Evolutionary conservation across 2,113 vertebrate genomes (phyloP), one percentile per base, ranked within the genome.

Genomic region (Periophthalmodon schlosseri): DNA sequence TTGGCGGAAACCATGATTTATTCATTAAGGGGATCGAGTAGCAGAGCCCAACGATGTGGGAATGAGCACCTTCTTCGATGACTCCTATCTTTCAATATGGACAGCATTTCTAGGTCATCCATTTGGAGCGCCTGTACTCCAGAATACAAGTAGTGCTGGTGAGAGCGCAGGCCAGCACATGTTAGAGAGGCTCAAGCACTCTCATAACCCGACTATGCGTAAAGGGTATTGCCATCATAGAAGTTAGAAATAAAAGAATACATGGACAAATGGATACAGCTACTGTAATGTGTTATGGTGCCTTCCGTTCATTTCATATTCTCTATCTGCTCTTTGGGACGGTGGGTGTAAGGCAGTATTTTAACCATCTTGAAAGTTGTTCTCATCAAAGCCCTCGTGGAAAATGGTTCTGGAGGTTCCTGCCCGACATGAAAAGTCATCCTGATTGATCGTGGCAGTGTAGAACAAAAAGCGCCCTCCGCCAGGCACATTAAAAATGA

Each of bases 391-490:
- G 74, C 84, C 84, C 86, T 78, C 15, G 69, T 79, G 82, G 82
- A 72, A 90, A 92, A 91, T 86, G 80, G 85, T 88, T 89, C 82
- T 83, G 84, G 87, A 91, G 89, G 81, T 91, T 90, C 78, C 68
- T 85, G 85, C 84, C 91, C 86, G 64, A 87, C 90, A 88, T 85
- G 83, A 90, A 91, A 92, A 87, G 80, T 82, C 70, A 33, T 83
- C 74, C 88, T 81, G 92, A 91, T 91, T 91, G 91, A 92, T 90
- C 82, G 84, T 80, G 84, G 83, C 85, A 65, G 86, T 91, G 88
- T 90, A 91, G 88, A 91, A 92, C 92, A 93, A 91, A 92, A 94
- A 91, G 87, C 84, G 67, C 80, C 84, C 89, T 89, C 87, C 84
- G 81, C 88, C 88, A 88, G 90, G 87, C 89, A 84, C 85, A 91